Evolutionary conservation across 2,888 invertebrate species (phyloP), one percentile per base, ranked within the genome.

Genomic region (Drosophila neoperkinsi): DNA sequence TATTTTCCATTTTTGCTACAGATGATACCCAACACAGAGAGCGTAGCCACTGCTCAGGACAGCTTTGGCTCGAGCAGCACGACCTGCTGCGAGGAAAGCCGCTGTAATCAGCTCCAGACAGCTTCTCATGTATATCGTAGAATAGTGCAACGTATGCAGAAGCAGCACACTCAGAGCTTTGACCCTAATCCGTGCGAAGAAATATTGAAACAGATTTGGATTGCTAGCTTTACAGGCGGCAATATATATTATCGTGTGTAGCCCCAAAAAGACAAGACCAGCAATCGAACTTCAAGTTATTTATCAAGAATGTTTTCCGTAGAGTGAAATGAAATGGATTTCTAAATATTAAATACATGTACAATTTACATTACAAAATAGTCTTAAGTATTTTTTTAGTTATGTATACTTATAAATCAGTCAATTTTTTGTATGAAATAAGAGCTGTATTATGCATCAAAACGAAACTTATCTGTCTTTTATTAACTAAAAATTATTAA

Each of bases 21-120:
- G 79, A 86, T 86, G 86, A 62, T 86, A 33, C 86, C 86, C 30
- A 63, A 70, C 60, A 63, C 56, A 18, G 87, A 87, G 11, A 34
- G 28, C 33, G 21, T 21, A 13, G 38, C 34, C 11, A 49, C 70
- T 41, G 53, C 53, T 1, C 31, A 70, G n/a, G 53, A 68, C 1
- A 49, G 52, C 28, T 52, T 28, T 5, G 36, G 5, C 3, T 38
- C 43, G 21, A 34, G 28, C 11, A 28, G 6, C 30, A 31, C 36
- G 9, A 57, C 49, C 11, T 34, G 10, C 13, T 78, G 67, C 25
- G 88, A 88, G 53, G 61, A 74, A 46, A 86, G 90, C 50, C 67
- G 49, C 7, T 88, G 86, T 33, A 78, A 72, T 49, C 69, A 66
- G 31, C 43, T 63, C 6, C 71, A 74, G 30, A 90, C 82, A 41